Evolutionary conservation across 2,113 vertebrate species (phyloP), one percentile per base, ranked within the genome.

Genomic region (Proterorhinus semilunaris): DNA sequence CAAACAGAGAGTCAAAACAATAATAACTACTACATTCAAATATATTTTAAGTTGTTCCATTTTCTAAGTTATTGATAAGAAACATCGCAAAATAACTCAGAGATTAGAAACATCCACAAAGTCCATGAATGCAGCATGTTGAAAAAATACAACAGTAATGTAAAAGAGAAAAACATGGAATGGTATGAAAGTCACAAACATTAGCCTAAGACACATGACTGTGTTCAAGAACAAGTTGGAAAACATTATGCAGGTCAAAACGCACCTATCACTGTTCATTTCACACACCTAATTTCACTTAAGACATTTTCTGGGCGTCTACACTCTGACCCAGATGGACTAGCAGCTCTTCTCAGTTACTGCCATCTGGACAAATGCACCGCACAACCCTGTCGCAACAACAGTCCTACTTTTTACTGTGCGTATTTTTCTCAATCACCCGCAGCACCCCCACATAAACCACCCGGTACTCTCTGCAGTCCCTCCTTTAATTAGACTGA

Each of bases 401-500:
- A 57, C 64, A 81, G 69, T 73, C 80, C 80, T 76, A 71, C 78
- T 86, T 84, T 75, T 45, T 6, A 75, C 52, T 79, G 53, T 7
- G 2, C 57, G 53, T 70, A 62, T 72, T 85, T 81, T 74, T 74
- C 81, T 87, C 86, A 65, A 89, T 90, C 87, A 88, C 63, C 64
- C 62, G 1, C 12, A 10, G 0, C 13, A 68, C 69, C 53, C 58
- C 55, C 65, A 68, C 57, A 66, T 53, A 55, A 71, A 46, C 47
- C 59, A 13, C 47, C 8, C 9, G 49, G 27, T 57, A 77, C 53
- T 74, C 66, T 17, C 48, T 52, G 7, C 48, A 58, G 64, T 53
- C 71, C 53, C 71, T 78, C 70, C 75, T 81, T 78, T 91, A 80
- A 84, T 86, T 87, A 85, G 53, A 87, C 72, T 89, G 79, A 83